Evolutionary conservation across 2,888 invertebrate species (phyloP).

Genomic region (Andrena fulva): DNA sequence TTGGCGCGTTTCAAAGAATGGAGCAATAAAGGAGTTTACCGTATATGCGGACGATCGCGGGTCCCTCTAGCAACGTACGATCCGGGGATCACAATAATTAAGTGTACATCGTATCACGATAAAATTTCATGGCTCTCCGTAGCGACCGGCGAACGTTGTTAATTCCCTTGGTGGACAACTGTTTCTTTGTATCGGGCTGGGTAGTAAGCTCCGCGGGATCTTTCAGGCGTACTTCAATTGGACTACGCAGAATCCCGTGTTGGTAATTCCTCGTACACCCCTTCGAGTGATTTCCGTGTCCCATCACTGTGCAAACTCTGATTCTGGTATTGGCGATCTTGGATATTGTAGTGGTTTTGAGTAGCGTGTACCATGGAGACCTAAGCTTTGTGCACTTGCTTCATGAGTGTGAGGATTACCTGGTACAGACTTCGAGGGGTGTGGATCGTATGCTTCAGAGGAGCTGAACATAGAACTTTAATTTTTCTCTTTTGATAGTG

Average conservation of each 20-base stretch:
- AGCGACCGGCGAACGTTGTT: slow-evolving; percentile 21
- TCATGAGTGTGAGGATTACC: no score
- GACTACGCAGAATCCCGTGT: background rate
- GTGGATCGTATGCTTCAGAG: no score
- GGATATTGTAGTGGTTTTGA: no score
- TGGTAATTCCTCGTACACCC: background rate
- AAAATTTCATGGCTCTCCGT: slow-evolving; percentile 52
- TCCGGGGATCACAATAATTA: slow-evolving; percentile 68
- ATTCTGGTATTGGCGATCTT: background rate
- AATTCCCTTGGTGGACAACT: slow-evolving; percentile 40
- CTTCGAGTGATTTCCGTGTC: background rate
- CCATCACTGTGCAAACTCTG: background rate
- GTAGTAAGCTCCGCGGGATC: background rate
- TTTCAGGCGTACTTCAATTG: background rate
- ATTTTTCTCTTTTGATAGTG: no score
- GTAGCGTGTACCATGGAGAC: no score
- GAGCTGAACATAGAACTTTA: no score
- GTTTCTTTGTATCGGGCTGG: slow-evolving; percentile 22
- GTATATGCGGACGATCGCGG: slow-evolving; percentile 54
- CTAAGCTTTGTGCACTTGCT: no score
- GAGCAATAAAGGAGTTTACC: slow-evolving; percentile 69
- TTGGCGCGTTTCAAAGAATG: slow-evolving; percentile 62
- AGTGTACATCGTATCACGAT: slow-evolving; percentile 58
- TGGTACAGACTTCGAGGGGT: no score
- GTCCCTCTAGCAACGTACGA: slow-evolving; percentile 51